Conservation (phyloP, 2,113 vertebrate genomes). For the Oryzias melastigma region DNA sequence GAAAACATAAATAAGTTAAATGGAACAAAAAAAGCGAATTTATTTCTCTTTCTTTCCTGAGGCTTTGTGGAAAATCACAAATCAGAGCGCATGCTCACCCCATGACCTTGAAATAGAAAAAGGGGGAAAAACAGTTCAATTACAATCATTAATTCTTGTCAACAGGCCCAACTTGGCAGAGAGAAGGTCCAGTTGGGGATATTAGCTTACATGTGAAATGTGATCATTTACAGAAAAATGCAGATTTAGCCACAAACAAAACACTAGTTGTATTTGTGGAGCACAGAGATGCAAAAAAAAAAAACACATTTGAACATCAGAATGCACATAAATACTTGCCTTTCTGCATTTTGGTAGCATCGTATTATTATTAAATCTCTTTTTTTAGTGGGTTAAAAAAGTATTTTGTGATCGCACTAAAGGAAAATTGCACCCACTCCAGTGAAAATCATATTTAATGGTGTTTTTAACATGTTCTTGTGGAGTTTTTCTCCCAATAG, state of each 20-base stretch:
- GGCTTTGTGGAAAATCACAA: background rate
- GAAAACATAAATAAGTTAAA: background rate
- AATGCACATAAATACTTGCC: background rate
- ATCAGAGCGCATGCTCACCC: background rate
- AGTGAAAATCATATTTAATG: no score
- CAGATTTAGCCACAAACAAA: conserved; percentile 6
- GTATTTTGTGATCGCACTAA: background rate
- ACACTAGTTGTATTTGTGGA: conserved; percentile 1
- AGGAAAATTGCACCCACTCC: no score
- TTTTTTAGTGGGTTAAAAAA: background rate
- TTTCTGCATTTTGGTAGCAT: no score
- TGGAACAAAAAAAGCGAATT: background rate
- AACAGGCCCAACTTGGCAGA: background rate
- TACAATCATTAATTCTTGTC: conserved; percentile 14
- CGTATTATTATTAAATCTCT: background rate
- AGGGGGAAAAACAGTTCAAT: conserved; percentile 10
- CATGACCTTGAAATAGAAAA: conserved; percentile 19
- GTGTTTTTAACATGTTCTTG: no score
- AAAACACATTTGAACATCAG: background rate
- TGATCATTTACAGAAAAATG: conserved; percentile 32
- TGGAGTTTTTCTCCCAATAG: no score
- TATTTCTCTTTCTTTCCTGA: conserved; percentile 4
- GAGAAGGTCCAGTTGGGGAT: conserved; percentile 8
- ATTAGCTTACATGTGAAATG: conserved; percentile 40
- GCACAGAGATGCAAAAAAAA: no score